Conservation (phyloP, 2,888 invertebrate species). For the Elysia crispata region DNA sequence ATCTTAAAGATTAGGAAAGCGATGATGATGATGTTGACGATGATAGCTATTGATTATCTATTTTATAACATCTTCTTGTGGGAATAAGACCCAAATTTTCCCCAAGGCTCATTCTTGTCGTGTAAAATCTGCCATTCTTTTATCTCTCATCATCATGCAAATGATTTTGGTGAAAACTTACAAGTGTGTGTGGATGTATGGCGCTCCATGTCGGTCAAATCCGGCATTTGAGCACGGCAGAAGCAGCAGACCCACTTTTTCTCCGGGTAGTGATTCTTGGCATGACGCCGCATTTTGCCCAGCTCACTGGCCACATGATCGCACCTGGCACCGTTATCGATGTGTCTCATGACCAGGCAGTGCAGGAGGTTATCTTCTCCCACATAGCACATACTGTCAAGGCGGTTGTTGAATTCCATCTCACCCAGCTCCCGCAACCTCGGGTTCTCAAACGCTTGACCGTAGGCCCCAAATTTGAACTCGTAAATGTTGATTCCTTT, state of each 20-base stretch:
- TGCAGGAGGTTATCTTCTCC: slow-evolving; percentile 37
- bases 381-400: slow-evolving; percentile 36
- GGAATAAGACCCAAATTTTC: too few species aligned
- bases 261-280: slow-evolving; percentile 41
- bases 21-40: too few species aligned
- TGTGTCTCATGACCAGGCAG: slow-evolving; percentile 10
- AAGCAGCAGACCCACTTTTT: slow-evolving; percentile 48
- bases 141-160: too few species aligned
- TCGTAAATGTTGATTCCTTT: slow-evolving; percentile 13
- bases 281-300: slow-evolving; percentile 44
- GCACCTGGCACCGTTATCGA: slow-evolving; percentile 24
- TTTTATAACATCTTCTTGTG: too few species aligned
- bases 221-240: slow-evolving; percentile 43
- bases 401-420: slow-evolving; percentile 5
- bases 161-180: too few species aligned
- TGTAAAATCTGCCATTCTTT: too few species aligned
- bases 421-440: slow-evolving; percentile 26
- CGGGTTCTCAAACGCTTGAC: slow-evolving; percentile 36
- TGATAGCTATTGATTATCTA: too few species aligned
- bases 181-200: slow-evolving; percentile 44
- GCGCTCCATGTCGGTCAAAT: slow-evolving; percentile 44
- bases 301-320: slow-evolving; percentile 22
- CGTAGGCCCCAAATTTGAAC: slow-evolving; percentile 34
- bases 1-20: too few species aligned
- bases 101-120: too few species aligned